These are phyloP conservation scores for Tangara arthus DNA, from an alignment of 2,797 vertebrate species.

Conservation along the genomic window DNA sequence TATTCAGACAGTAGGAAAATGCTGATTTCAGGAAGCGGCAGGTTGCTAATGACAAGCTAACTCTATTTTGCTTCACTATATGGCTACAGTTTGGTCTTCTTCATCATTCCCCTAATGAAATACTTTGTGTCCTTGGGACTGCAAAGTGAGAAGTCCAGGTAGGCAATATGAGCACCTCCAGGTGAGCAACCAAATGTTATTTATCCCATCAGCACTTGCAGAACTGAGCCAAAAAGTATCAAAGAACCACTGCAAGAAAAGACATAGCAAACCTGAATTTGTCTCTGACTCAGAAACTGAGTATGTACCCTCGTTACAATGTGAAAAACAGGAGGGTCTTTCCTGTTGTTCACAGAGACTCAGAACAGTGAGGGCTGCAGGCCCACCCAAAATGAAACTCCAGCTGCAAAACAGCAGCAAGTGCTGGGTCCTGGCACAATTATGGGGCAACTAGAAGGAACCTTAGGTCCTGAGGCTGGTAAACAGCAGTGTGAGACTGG, in stretches of 20 bases:
- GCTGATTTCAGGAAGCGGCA: not conserved
- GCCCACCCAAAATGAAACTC: not conserved
- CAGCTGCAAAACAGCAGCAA: fast-evolving
- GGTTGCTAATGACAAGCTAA: not conserved
- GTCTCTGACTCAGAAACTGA: not conserved
- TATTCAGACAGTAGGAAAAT: not conserved
- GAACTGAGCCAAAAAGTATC: not conserved
- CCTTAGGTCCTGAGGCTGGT: not conserved
- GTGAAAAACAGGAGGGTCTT: not conserved
- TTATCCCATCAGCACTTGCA: not conserved
- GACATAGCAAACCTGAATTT: not conserved
- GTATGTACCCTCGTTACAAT: fast-evolving
- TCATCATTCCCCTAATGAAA: not conserved
- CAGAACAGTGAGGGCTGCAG: not conserved
- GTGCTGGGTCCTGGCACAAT: not conserved
- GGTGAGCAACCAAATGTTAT: not conserved
- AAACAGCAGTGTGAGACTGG: not conserved
- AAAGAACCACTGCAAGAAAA: not conserved
- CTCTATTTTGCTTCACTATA: not conserved
- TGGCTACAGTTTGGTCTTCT: not conserved
- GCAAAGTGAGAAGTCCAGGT: not conserved
- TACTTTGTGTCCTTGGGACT: not conserved
- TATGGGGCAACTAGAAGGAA: not conserved
- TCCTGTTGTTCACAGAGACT: not conserved
- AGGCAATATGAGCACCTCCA: not conserved